Conservation (phyloP, 2,797 vertebrate genomes). For the Nyctalus aviator region DNA sequence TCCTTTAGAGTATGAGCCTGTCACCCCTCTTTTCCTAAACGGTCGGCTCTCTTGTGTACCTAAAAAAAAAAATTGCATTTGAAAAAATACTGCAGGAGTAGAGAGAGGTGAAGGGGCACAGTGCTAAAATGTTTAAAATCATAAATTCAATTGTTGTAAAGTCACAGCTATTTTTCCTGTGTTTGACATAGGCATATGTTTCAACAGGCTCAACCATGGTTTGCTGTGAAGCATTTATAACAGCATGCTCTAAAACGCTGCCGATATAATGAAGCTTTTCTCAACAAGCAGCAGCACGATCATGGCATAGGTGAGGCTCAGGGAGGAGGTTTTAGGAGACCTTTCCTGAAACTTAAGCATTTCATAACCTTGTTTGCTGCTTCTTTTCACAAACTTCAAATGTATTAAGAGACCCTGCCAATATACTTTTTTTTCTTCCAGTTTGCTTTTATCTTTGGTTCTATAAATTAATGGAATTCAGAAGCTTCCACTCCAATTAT, state of each 20-base stretch:
- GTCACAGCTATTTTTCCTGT: not conserved
- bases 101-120: fast-evolving
- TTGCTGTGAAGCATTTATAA: not conserved
- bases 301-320: constrained; percentile 22
- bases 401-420: constrained; percentile 69
- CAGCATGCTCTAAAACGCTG: not conserved
- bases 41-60: not conserved
- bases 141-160: not conserved
- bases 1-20: not conserved
- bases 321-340: constrained; percentile 70
- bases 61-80: not conserved
- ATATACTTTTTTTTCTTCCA: constrained; percentile 55
- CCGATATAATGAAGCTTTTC: constrained; percentile 52
- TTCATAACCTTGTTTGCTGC: constrained; percentile 70
- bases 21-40: not conserved
- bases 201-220: not conserved
- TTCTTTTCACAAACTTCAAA: constrained; percentile 75
- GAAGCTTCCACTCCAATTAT: not conserved
- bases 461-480: constrained; percentile 6
- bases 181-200: not conserved
- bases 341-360: constrained; percentile 72
- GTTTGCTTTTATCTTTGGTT: constrained; percentile 68
- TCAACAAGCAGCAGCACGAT: constrained; percentile 73
- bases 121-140: not conserved
- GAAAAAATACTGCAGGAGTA: not conserved